Evolutionary conservation across 2,113 vertebrate genomes (phyloP), one percentile per base, ranked within the genome.

Genomic region (Protomyctophum bolini): DNA sequence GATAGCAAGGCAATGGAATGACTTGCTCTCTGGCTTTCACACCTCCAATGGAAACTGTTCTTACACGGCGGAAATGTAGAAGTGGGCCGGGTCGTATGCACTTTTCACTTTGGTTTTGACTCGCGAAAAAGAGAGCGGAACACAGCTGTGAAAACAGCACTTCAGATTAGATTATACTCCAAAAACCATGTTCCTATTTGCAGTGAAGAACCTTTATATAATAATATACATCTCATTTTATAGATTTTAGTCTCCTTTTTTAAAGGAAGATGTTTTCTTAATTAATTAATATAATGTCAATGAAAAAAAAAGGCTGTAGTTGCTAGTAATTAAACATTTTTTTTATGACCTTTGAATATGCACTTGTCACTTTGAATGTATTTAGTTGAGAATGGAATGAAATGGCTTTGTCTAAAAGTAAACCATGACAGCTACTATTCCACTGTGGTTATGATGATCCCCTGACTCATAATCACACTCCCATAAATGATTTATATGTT

Each of bases 341-440:
- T 45, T 62, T 28, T 10, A 66, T 51, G 47, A 68, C 57, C 15
- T 15, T 41, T 67, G 54, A 65, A 49, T 86, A 84, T 86, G 88
- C 90, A 90, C 87, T 82, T 58, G 88, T 84, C 90, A 91, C 90
- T 91, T 90, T 91, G 68, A 77, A 66, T 29, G 54, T 57, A 58
- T 41, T 21, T 61, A 45, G 54, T n/a, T 12, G 51, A 51, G 59
- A 52, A 55, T 56, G 47, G 62, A 55, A 64, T 15, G 21, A 73
- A 67, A 68, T 46, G 49, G 49, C 41, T 64, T 41, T 6, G 79
- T 64, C 55, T 68, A 45, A 72, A 14, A 62, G 3, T 12, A 3
- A 78, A 79, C 47, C 58, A 71, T 28, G 15, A 12, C 33, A 65
- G 29, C 45, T 64, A 41, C 33, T 50, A 52, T 21, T 21, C 21